Base-by-base conservation (phyloP, 2,888 invertebrate species). In the Drosophila kambysellisi region DNA sequence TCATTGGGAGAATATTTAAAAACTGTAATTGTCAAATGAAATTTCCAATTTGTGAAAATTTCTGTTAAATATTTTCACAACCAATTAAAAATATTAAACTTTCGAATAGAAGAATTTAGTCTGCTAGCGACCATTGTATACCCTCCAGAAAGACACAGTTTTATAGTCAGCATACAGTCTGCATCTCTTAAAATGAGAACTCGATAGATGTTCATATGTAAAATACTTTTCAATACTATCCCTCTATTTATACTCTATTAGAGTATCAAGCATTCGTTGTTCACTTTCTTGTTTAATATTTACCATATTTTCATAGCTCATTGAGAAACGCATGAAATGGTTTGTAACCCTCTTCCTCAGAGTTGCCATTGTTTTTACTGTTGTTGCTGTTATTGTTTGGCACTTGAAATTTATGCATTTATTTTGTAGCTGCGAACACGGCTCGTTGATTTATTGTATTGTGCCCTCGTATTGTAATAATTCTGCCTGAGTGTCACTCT, bases 231-330 rank as follows among this genome's bases (percentile, higher is more conserved):
- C 6, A 46, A 46, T 15, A 46, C 20, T 20, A 7, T 46, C 20
- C 12, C 12, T 15, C 2, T 15, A 0, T 8, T 46, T 15, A 12
- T 25, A 15, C 4, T 15, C 15, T 8, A 4, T 15, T 17, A 57
- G 43, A 6, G 60, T 53, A 61, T 41, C 8, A 8, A 3, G 1
- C n/a, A 33, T 53, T 53, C 53, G 25, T 25, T 11, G 12, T 17
- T 9, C 20, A 64, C 62, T 50, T 64, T 58, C 37, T 69, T 68
- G 61, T 61, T 76, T 67, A 8, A 46, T 46, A 25, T 70, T 68
- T 77, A 77, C 76, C 76, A 83, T 83, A 81, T 83, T 89, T 86
- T 82, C 78, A 89, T 82, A 81, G 79, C 81, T 90, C 89, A 90
- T 88, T 90, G 90, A 78, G 54, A 77, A 61, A 35, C 46, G 56